Base-by-base conservation (phyloP, 2,113 vertebrate species). In the Otis tarda region DNA sequence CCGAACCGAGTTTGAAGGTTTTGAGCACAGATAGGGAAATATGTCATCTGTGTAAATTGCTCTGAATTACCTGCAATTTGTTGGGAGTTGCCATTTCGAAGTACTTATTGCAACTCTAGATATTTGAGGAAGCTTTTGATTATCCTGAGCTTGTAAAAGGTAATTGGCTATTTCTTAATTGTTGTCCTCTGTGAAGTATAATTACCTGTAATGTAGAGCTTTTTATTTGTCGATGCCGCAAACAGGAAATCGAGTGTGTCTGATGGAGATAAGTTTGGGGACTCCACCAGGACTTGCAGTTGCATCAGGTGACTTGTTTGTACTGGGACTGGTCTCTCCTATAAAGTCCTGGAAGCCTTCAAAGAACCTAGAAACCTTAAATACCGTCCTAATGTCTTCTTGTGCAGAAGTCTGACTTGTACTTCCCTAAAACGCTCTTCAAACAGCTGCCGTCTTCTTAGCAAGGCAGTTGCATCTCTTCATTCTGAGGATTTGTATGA, bases 121-220 rank as follows among this genome's bases (percentile, higher is more conserved):
- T 95, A 93, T 94, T 96, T 78, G 90, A 94, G 96, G 96, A 97
- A 96, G 95, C 90, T 92, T 94, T 95, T 96, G 96, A 96, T 96
- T 97, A 95, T 93, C 93, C 83, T 67, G 84, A 31, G 18, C 93
- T 96, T 93, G 90, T 96, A 95, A 96, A 95, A 85, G 41, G 75
- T 92, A 93, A 93, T 95, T 87, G 96, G 77, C 75, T 87, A 82
- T 94, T 95, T 94, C 94, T 95, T 95, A 97, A 96, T 95, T 95
- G 92, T 89, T 94, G 70, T 96, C 92, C 65, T 89, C 86, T 85
- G 81, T 83, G 83, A 92, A 95, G 82, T 94, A 24, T 94, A 95
- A 96, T 97, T 96, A 94, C 70, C 83, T 89, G 91, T 76, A 89
- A 87, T 73, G n/a, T 76, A 59, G 60, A 93, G 74, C 92, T 94